Evolutionary conservation across 2,113 vertebrate genomes (phyloP).

Genomic region (Tychaedon coryphoeus): DNA sequence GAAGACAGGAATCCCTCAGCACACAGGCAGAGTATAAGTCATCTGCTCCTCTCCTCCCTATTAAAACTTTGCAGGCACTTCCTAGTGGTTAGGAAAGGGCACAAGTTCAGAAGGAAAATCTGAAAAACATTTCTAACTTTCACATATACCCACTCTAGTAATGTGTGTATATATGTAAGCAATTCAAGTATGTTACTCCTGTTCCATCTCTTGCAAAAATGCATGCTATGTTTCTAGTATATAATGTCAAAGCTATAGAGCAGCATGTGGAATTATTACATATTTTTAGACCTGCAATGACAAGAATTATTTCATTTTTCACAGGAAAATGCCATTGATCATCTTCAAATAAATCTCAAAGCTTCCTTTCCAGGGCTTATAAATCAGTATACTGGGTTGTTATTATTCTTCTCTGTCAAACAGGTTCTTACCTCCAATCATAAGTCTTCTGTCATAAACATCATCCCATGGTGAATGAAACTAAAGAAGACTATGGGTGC

Average conservation of each 20-base stretch:
- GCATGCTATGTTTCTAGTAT: background rate
- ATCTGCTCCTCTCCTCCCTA: background rate
- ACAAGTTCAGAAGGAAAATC: background rate
- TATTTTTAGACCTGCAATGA: background rate
- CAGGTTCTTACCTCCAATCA: background rate
- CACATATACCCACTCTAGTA: background rate
- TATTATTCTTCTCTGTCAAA: background rate
- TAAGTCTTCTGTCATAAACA: background rate
- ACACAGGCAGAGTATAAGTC: background rate
- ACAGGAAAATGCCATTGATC: background rate
- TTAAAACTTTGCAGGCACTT: background rate
- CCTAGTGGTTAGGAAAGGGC: background rate
- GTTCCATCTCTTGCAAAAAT: background rate
- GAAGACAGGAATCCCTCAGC: background rate
- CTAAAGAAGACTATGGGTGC: background rate
- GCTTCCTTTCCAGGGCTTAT: background rate
- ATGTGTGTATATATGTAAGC: background rate
- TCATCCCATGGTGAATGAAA: background rate
- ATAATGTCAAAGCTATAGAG: background rate
- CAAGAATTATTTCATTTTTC: background rate
- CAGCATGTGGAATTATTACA: background rate
- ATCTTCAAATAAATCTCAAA: background rate
- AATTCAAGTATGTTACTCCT: background rate
- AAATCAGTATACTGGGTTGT: background rate
- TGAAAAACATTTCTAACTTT: background rate